Base-by-base conservation (phyloP, 2,113 vertebrate species). In the Tachysurus fulvidraco region DNA sequence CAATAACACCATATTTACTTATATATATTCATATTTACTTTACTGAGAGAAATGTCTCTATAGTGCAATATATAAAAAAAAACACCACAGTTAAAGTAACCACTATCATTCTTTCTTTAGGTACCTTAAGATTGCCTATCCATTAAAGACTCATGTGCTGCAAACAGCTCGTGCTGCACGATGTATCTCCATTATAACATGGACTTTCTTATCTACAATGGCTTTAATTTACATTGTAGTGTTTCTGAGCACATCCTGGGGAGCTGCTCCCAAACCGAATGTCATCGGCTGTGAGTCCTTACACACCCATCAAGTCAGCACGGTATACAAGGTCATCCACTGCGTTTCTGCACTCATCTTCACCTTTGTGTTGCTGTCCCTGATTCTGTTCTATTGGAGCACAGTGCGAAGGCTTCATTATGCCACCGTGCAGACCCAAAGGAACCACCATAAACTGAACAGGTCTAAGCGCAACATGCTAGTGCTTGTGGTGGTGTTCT, bases 121-220 rank as follows among this genome's bases (percentile, higher is more conserved):
- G 85, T 95, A 94, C 36, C 87, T 95, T 83, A 95, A 94, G 88
- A 94, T 95, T 36, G 88, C 93, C 81, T 92, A 84, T 41, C 93
- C 92, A 25, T 11, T 89, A 2, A 85, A 86, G 9, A 92, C 83
- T n/a, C 91, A 92, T 65, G 0, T 83, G 36, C 87, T 95, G 57
- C 94, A 94, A 88, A 93, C 62, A 1, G 76, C 85, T 5, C 83
- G 82, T 2, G 88, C 88, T 0, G 92, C 94, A 17, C 55, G 28
- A 25, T 62, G 88, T 52, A 73, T 93, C 54, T 92, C 92, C 13
- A 2, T 23, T 0, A 69, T 74, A 0, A 94, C 94, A 41, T 95
- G 95, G 95, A 19, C 25, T 0, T 28, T 89, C 59, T 91, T 95
- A 7, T 12, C 92, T 36, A 21, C 81, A 25, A 1, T 74, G 5